Base-by-base conservation (phyloP, 2,888 invertebrate species). In the Lepidocyrtinus sp. region DNA sequence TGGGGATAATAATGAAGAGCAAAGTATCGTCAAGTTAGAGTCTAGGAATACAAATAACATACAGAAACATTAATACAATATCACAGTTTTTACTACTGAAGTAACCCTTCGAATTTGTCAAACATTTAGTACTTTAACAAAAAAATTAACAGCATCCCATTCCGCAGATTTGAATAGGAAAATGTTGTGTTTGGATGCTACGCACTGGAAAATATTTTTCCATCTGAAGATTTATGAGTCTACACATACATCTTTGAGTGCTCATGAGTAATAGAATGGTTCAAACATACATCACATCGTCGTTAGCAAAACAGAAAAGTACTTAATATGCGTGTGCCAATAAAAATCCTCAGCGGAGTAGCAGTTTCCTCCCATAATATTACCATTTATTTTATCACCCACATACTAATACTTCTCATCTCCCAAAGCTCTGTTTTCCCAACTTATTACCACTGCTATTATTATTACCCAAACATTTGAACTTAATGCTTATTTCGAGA, bases 331-430 rank as follows among this genome's bases (percentile, higher is more conserved):
- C n/a, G 50, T 50, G 15, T n/a, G 50, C 50, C 50, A 50, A n/a
- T 12, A 50, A 50, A 50, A 12, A 50, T 50, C 17, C 50, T 17
- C 2, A n/a, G 15, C 17, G 50, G 15, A 50, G 17, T 50, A 50
- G n/a, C 50, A 50, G 50, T 17, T 50, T 50, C 50, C 50, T 50
- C 17, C 50, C 50, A n/a, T 50, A 17, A 50, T 36, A 36, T 50
- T 50, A 50, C 12, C 50, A 50, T 50, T 50, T 50, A 50, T 50
- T 50, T n/a, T n/a, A n/a, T n/a, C n/a, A 50, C 50, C 50, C 50
- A 50, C 50, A 12, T 17, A 15, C 12, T 50, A n/a, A 50, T 12
- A 50, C n/a, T 7, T 50, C 50, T n/a, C 50, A 50, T 50, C 50
- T 36, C 50, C 15, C 12, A 50, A 50, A 50, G 17, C 12, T 7